Percentiles rank a stretch among this genome's conserved stretches.
Conservation (phyloP, 2,888 invertebrate species). For the Parnassius mnemosyne region DNA sequence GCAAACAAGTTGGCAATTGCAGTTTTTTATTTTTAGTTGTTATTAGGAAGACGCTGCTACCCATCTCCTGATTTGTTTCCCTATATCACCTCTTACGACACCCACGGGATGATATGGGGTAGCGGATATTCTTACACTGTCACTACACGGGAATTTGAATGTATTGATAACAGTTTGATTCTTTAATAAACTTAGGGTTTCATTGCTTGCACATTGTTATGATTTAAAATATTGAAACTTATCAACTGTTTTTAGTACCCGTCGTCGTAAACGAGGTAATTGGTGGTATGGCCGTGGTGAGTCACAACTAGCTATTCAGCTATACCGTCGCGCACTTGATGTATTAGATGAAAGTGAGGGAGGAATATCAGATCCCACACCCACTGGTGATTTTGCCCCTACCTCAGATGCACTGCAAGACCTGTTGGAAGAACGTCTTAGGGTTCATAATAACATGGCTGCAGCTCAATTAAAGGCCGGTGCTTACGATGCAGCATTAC, state of each 20-base stretch:
- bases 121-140: too few relatives aligned
- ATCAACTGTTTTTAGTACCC: conserved; percentile 41
- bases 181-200: too few relatives aligned
- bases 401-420: conserved; percentile 53
- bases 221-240: neutral
- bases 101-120: too few relatives aligned
- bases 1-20: too few relatives aligned
- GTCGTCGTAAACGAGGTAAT: conserved; percentile 90
- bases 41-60: too few relatives aligned
- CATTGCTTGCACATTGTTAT: too few relatives aligned
- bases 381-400: conserved; percentile 65
- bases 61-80: too few relatives aligned
- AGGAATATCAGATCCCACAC: conserved; percentile 80
- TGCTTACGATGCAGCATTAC: conserved; percentile 91
- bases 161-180: too few relatives aligned
- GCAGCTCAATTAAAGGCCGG: conserved; percentile 94
- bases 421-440: conserved; percentile 88
- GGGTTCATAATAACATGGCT: conserved; percentile 95
- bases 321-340: conserved; percentile 92
- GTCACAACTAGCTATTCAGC: conserved; percentile 89
- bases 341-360: conserved; percentile 88
- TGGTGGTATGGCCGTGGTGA: conserved; percentile 94
- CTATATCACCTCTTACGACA: too few relatives aligned
- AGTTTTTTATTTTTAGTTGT: too few relatives aligned
- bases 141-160: too few relatives aligned